Evolutionary conservation across 2,113 vertebrate genomes (phyloP), one percentile per base, ranked within the genome.

Genomic region (Indri indri): DNA sequence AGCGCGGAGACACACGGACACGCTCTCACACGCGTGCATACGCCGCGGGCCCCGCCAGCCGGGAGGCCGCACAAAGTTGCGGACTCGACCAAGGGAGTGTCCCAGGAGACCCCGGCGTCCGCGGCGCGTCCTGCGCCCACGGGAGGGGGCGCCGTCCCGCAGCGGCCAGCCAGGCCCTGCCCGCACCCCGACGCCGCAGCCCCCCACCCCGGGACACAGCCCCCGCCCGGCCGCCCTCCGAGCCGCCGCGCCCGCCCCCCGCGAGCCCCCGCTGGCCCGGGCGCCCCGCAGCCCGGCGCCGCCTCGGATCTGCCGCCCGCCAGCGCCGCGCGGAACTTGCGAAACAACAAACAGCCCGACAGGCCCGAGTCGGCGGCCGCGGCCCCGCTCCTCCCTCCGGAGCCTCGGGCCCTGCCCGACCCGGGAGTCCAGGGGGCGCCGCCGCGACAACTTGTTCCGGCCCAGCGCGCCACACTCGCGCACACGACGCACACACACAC

Each of bases 291-390:
- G 95, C 85, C 88, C 65, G 95, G 97, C 96, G 92, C 87, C 87
- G 92, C 81, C 97, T 71, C 65, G 37, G 93, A 93, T 87, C 92
- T 2, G 88, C 89, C 32, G 47, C 86, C 94, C 16, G 96, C 93
- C 95, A 71, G 93, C 71, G 80, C 96, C 59, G 96, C 90, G 80
- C 94, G 7, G 94, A 98, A 98, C 97, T 98, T 98, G 97, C 86
- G 96, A 97, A 98, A 98, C 98, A 97, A 97, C 97, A 96, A 96
- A 88, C 97, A 40, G 77, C 94, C 95, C 96, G 95, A 96, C 94
- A 96, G 88, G 95, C 90, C 97, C 87, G 94, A 97, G 96, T 94
- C 95, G 10, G 97, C 92, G 76, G 97, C 96, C 71, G 70, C 94
- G 20, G 88, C 80, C 63, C 91, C 88, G n/a, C 59, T 34, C 71